phyloP scores from a whole-genome alignment of 2,797 vertebrate genomes.

The Epinephelus awoara region DNA sequence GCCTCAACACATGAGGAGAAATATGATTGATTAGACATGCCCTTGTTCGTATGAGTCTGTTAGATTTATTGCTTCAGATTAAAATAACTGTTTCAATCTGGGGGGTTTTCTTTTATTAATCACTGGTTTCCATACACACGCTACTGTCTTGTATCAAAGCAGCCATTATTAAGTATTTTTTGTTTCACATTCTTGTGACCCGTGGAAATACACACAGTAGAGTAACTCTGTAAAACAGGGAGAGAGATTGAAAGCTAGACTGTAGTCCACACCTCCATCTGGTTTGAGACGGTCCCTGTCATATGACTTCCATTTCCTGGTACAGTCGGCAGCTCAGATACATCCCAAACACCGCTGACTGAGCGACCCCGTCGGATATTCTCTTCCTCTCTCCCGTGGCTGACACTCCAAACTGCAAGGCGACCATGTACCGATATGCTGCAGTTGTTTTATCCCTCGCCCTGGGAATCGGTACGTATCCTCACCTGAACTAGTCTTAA shows the following conservation, averaged over 20 bases:
- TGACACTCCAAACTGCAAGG: conserved; percentile 7
- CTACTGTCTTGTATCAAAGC: conserved; percentile 1
- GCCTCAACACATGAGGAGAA: conserved; percentile 60
- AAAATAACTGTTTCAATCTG: conserved; percentile 78
- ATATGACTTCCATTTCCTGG: conserved; percentile 84
- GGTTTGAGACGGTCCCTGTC: conserved; percentile 64
- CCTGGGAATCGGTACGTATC: conserved; percentile 77
- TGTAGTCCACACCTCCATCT: conserved; percentile 27
- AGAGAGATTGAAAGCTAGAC: background rate
- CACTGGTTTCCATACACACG: conserved; percentile 1
- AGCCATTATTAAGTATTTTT: background rate
- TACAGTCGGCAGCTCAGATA: conserved; percentile 43
- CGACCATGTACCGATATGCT: conserved; percentile 74
- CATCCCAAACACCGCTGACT: conserved; percentile 31
- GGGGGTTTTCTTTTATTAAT: conserved; percentile 39
- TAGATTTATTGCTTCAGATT: conserved; percentile 86
- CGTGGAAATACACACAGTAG: background rate
- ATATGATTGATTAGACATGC: conserved; percentile 72
- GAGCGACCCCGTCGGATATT: conserved; percentile 19
- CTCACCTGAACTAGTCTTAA: accelerated
- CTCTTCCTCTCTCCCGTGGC: conserved; percentile 17
- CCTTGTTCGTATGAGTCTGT: conserved; percentile 82
- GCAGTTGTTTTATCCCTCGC: conserved; percentile 63
- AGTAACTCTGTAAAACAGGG: background rate
- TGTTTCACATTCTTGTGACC: background rate